These are phyloP conservation scores for Pungitius pungitius DNA, from an alignment of 2,113 vertebrate species.

Conservation along the genomic window DNA sequence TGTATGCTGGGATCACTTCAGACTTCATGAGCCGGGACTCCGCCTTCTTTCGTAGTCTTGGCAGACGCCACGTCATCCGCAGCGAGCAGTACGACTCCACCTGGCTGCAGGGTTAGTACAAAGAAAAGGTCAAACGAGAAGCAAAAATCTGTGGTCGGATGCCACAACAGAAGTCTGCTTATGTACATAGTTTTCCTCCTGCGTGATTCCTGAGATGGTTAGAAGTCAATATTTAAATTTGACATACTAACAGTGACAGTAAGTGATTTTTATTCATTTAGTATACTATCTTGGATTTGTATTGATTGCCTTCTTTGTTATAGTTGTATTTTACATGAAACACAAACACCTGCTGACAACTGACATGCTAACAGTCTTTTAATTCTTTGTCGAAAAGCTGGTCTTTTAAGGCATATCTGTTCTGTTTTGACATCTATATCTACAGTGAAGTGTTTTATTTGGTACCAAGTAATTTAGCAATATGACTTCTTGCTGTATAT, in stretches of 20 bases:
- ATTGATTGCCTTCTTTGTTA: not conserved
- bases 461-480: not conserved
- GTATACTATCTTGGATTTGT: not conserved
- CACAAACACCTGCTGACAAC: not conserved
- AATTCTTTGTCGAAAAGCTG: not conserved
- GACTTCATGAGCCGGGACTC: slow-evolving; percentile 85
- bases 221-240: slow-evolving; percentile 11
- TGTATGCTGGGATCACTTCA: slow-evolving; percentile 85
- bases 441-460: not conserved
- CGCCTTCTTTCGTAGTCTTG: slow-evolving; percentile 84
- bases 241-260: not conserved
- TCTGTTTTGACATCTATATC: not conserved
- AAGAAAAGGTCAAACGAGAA: not conserved
- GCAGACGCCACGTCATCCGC: slow-evolving; percentile 80
- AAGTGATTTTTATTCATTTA: not conserved
- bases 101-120: slow-evolving; percentile 81
- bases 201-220: not conserved
- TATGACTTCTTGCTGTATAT: slow-evolving; percentile 22
- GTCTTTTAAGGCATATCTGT: not conserved
- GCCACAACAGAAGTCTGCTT: not conserved
- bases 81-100: slow-evolving; percentile 85
- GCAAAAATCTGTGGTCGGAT: not conserved
- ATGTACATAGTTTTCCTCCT: not conserved
- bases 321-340: not conserved
- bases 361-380: not conserved